A percentile compares a stretch with the other conserved stretches of the same genome.
Evolutionary conservation across 1,140 invertebrate genomes (phyloP).

Genomic region (Caenorhabditis brenneri): DNA sequence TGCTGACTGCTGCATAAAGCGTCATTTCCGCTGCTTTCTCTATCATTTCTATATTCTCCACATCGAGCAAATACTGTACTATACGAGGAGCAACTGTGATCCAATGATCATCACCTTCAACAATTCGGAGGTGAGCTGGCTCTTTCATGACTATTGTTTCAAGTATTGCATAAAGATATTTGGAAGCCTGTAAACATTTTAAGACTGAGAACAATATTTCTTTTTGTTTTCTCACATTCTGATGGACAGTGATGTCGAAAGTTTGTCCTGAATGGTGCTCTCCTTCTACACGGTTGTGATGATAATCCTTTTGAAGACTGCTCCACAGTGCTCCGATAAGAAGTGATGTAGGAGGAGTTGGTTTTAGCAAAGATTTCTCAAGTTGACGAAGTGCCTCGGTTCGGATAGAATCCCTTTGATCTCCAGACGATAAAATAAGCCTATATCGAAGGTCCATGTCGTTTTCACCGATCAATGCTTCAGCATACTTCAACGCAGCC

Average conservation of each 20-base stretch:
- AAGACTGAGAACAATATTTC: not conserved
- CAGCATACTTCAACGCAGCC: slow-evolving; percentile 43
- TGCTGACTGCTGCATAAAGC: not conserved
- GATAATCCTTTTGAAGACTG: not conserved
- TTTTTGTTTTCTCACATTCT: not conserved
- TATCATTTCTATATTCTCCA: not conserved
- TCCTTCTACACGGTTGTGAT: not conserved
- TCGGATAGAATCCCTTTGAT: slow-evolving; percentile 41
- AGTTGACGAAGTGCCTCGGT: slow-evolving; percentile 1
- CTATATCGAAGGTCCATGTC: slow-evolving; percentile 27
- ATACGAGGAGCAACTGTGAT: not conserved
- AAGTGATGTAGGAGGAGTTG: not conserved
- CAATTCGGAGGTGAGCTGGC: slow-evolving; percentile 4
- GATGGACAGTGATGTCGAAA: not conserved
- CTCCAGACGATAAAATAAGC: slow-evolving; percentile 19
- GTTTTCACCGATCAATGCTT: slow-evolving; percentile 21
- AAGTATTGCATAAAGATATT: not conserved
- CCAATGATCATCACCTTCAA: slow-evolving; percentile 44
- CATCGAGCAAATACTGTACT: not conserved
- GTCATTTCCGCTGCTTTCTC: slow-evolving; percentile 16
- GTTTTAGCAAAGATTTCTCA: not conserved
- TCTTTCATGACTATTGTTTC: not conserved
- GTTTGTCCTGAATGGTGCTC: too few relatives aligned
- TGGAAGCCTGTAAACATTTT: not conserved
- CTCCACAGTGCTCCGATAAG: not conserved